Conservation (phyloP, 92 coral and sea anemone species). For the Umimayanthus chanpuru region DNA sequence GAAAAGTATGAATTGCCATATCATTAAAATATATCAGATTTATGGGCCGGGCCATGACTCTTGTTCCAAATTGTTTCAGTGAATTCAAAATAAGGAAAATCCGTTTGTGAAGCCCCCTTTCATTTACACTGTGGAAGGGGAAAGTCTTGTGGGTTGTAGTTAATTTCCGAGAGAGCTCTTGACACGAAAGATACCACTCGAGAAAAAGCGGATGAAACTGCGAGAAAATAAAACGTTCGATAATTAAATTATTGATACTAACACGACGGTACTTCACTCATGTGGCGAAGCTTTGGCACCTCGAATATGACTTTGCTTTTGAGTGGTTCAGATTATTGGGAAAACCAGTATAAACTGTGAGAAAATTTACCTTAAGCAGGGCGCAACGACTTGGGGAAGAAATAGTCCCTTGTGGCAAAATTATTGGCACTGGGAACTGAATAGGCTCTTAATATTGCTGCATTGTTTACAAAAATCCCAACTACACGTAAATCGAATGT, state of each 20-base stretch:
- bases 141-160: not conserved
- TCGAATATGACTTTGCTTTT: not conserved
- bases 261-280: conserved; percentile 1
- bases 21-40: conserved; percentile 2
- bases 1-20: not conserved
- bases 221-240: not conserved
- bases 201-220: not conserved
- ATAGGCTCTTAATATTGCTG: conserved; percentile 2
- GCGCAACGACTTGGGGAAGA: not conserved
- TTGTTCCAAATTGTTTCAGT: not conserved
- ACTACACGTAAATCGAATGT: conserved; percentile 6
- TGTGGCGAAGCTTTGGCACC: not conserved
- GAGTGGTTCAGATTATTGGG: not conserved
- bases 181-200: not conserved
- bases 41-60: not conserved
- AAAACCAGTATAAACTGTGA: not conserved
- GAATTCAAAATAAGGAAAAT: not conserved
- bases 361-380: not conserved
- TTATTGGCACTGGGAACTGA: not conserved
- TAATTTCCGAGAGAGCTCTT: not conserved
- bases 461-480: not conserved
- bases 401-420: not conserved
- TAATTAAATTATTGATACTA: conserved; percentile 43
- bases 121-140: not conserved
- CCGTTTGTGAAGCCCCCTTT: not conserved